These are phyloP conservation scores for Corydoras maculifer DNA, from an alignment of 2,113 vertebrate species.

Conservation along the genomic window DNA sequence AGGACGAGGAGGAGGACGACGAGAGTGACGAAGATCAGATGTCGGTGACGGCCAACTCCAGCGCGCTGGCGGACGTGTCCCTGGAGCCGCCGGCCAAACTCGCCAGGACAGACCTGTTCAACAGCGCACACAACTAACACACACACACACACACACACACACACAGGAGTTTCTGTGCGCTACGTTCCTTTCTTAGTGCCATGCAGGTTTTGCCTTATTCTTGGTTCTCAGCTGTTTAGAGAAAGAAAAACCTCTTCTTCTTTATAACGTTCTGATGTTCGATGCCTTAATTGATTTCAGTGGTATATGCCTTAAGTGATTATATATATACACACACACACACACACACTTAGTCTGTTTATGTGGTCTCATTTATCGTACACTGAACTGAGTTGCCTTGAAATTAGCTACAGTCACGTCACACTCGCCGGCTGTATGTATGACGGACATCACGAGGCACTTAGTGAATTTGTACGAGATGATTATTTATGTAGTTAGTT, in stretches of 20 bases:
- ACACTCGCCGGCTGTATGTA: too few species aligned
- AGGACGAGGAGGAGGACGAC: constrained; percentile 83
- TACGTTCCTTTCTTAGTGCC: constrained; percentile 17
- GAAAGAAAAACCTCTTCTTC: not conserved
- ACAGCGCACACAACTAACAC: constrained; percentile 30
- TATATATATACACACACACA: too few species aligned
- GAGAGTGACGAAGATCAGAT: constrained; percentile 82
- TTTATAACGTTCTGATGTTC: constrained; percentile 9
- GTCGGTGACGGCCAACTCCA: constrained; percentile 61
- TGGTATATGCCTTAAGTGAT: too few species aligned
- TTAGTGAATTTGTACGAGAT: too few species aligned
- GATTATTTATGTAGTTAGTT: too few species aligned
- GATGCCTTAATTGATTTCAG: constrained; percentile 8
- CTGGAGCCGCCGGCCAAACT: constrained; percentile 78
- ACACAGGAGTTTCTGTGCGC: not conserved
- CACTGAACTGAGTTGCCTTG: too few species aligned
- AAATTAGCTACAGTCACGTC: too few species aligned
- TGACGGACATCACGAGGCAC: too few species aligned
- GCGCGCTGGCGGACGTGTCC: constrained; percentile 59
- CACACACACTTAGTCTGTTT: too few species aligned
- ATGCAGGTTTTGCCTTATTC: constrained; percentile 23
- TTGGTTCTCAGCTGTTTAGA: not conserved
- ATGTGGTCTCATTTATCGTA: too few species aligned
- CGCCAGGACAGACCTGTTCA: constrained; percentile 63
- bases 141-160: too few species aligned